Evolutionary conservation across 2,888 invertebrate species (phyloP), one percentile per base, ranked within the genome.

Genomic region (Meiosimyza platycephala): DNA sequence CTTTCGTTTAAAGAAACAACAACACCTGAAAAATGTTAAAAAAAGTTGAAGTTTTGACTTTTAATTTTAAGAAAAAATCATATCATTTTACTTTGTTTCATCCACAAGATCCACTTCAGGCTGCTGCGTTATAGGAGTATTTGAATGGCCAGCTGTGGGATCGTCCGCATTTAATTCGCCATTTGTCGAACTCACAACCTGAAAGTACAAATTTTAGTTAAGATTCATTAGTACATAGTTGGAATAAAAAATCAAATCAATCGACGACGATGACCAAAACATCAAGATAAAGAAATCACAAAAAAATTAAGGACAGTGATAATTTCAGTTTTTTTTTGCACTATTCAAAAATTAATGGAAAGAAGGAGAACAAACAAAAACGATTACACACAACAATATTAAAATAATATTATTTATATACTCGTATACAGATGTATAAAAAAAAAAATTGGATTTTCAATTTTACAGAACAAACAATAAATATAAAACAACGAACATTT

Each of bases 1-100:
- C 95, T 97, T 97, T 89, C 97, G 94, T 90, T 97, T 96, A 92
- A 97, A 96, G 93, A 98, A 98, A 90, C 97, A 98, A 90, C 98
- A 98, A 92, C 98, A 98, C 91, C 97, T 97, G 84, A 76, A 86
- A 86, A 82, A 79, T 79, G 79, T 82, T 79, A 77, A 82, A 77
- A 78, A 68, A 72, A 74, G 67, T 75, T 28, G 2, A 7, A 13
- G 22, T 59, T n/a, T 12, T 7, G 22, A 22, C 22, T 22, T 22
- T 22, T 55, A 5, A 48, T 4, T n/a, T 40, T 54, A 54, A 18
- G 3, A 65, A 51, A 28, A 6, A 57, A n/a, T 18, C 6, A 63
- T 51, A 28, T 5, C 12, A 89, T 92, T 94, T 91, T 92, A 97
- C 96, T 96, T 97, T 90, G 97, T 98, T 92, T 98, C 98, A 89